phyloP scores from a whole-genome alignment of 2,113 vertebrate species.

The Echinops telfairi region DNA sequence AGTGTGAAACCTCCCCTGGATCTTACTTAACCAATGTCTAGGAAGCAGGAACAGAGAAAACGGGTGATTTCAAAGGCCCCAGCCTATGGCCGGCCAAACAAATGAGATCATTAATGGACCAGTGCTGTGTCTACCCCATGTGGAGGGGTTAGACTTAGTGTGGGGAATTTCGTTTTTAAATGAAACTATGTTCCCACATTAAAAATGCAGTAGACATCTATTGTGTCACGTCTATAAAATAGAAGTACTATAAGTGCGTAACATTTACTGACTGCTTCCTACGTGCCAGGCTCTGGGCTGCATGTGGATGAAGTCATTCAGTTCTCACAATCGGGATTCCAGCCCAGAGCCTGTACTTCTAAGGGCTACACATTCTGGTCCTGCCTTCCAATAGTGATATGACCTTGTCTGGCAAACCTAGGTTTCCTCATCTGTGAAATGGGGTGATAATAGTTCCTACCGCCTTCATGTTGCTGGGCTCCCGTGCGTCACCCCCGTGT shows the following conservation, averaged over 20 bases:
- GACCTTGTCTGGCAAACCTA: not conserved
- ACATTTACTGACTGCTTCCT: not conserved
- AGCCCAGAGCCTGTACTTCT: not conserved
- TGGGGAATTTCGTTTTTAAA: not conserved
- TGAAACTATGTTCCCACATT: slow-evolving; percentile 6
- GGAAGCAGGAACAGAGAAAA: slow-evolving; percentile 51
- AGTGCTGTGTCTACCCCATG: slow-evolving; percentile 38
- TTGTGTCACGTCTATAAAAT: slow-evolving; percentile 26
- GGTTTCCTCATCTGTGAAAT: not conserved
- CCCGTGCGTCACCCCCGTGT: not conserved
- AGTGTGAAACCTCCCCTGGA: slow-evolving; percentile 24
- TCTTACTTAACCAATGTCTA: slow-evolving; percentile 66
- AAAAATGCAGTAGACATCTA: not conserved
- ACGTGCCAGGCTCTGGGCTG: not conserved
- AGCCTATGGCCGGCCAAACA: slow-evolving; percentile 1
- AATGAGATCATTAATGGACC: slow-evolving; percentile 13
- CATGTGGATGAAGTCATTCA: not conserved
- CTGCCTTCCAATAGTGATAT: not conserved
- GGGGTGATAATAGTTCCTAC: not conserved
- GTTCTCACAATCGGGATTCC: not conserved
- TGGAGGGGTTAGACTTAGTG: not conserved
- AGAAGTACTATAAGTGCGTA: not conserved
- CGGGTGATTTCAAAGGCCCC: slow-evolving; percentile 64
- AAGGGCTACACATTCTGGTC: not conserved
- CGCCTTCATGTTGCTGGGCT: not conserved